Conservation (phyloP, 2,888 invertebrate genomes). For the Ophioninae sp. region DNA sequence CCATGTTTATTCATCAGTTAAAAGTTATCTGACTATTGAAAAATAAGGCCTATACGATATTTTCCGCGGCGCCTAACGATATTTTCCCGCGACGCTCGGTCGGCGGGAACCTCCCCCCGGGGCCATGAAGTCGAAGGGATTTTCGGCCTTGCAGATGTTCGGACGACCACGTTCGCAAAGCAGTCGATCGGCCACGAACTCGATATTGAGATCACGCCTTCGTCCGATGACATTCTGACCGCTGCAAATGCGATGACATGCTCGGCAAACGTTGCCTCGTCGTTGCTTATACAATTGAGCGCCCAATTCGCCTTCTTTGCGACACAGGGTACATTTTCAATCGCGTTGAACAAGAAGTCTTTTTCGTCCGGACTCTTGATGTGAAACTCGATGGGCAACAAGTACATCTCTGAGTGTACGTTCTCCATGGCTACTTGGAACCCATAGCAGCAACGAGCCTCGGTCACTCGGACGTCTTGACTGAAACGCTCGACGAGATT, state of each 20-base stretch:
- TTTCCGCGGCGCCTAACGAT: too few species aligned
- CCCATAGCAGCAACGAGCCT: constrained; percentile 99
- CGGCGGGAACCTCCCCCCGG: too few species aligned
- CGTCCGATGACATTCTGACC: constrained; percentile 94
- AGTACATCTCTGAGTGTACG: too few species aligned
- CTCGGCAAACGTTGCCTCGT: constrained; percentile 95
- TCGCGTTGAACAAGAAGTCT: constrained; percentile 96
- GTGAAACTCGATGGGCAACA: constrained; percentile 97
- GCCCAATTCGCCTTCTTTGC: constrained; percentile 99
- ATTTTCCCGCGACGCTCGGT: too few species aligned
- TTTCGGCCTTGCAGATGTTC: constrained; percentile 94
- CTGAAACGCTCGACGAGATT: constrained; percentile 98
- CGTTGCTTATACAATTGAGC: constrained; percentile 95
- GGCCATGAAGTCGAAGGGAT: constrained; percentile 99
- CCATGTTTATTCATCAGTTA: too few species aligned
- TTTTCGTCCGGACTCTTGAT: constrained; percentile 92
- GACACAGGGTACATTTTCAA: constrained; percentile 98
- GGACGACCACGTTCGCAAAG: constrained; percentile 93
- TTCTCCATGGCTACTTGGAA: constrained; percentile 99
- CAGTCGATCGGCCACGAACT: constrained; percentile 98
- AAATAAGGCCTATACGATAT: too few species aligned
- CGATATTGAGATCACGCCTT: constrained; percentile 94
- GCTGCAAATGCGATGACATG: constrained; percentile 98
- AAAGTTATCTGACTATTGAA: too few species aligned
- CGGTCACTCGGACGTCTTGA: constrained; percentile 95